Evolutionary conservation across 2,113 vertebrate genomes (phyloP).

Genomic region (Podarcis cretensis): DNA sequence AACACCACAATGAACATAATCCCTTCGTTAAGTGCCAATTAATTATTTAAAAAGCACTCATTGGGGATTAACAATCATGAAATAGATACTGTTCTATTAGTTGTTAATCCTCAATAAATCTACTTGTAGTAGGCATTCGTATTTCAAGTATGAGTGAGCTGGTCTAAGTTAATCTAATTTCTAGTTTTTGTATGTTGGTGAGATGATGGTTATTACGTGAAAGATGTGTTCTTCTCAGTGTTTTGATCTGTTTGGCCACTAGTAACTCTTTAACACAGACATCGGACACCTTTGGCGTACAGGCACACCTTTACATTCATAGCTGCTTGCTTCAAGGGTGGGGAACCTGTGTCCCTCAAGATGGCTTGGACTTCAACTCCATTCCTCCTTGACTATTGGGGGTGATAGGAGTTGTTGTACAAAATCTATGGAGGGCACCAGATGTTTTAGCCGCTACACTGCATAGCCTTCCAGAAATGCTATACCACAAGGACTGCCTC

Average conservation of each 20-base stretch:
- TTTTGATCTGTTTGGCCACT: constrained; percentile 33
- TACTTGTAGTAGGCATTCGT: constrained; percentile 69
- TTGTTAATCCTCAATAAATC: constrained; percentile 75
- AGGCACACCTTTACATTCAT: neutral
- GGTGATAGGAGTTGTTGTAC: too few species aligned
- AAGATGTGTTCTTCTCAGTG: constrained; percentile 60
- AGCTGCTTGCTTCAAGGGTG: neutral
- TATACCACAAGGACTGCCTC: too few species aligned
- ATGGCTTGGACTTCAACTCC: too few species aligned
- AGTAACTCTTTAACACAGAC: constrained; percentile 58
- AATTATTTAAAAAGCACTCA: constrained; percentile 76
- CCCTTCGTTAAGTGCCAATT: constrained; percentile 72
- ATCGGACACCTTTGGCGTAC: neutral
- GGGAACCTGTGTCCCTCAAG: too few species aligned
- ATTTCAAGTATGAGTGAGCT: constrained; percentile 57
- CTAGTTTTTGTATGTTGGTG: constrained; percentile 66
- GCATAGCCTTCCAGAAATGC: too few species aligned
- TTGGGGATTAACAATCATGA: constrained; percentile 69
- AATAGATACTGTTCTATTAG: constrained; percentile 74
- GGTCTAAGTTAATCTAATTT: constrained; percentile 65
- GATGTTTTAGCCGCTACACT: too few species aligned
- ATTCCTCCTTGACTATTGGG: too few species aligned
- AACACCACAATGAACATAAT: constrained; percentile 68
- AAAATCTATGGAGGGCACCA: too few species aligned
- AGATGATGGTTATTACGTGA: constrained; percentile 66